Percentiles rank a stretch among this genome's conserved stretches.
Evolutionary conservation across 2,113 vertebrate species (phyloP).

Genomic region (Crypturellus undulatus): DNA sequence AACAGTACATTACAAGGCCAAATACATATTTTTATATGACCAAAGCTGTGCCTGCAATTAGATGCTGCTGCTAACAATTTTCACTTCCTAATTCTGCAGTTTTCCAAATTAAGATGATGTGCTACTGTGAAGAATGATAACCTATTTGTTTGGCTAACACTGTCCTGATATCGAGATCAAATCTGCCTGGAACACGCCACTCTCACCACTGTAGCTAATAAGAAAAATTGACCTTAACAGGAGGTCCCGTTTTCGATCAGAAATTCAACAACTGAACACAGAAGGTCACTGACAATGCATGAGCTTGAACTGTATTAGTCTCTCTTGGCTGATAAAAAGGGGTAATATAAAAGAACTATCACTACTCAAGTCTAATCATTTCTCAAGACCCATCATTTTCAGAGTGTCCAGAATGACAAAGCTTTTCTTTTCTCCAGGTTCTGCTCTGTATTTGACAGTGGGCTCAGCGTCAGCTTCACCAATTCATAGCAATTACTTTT

Average conservation of each 20-base stretch:
- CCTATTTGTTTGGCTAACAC: background rate
- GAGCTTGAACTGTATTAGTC: background rate
- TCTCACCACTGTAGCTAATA: background rate
- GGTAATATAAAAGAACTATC: background rate
- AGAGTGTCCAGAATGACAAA: background rate
- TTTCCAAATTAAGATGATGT: background rate
- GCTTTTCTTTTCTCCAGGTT: background rate
- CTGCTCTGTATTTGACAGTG: background rate
- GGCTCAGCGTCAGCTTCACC: background rate
- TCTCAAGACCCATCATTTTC: background rate
- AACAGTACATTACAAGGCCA: background rate
- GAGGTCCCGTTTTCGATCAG: background rate
- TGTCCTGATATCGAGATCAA: background rate
- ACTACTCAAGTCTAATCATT: slow-evolving; percentile 16
- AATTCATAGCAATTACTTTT: background rate
- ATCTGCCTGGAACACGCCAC: background rate
- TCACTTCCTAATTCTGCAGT: background rate
- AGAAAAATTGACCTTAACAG: background rate
- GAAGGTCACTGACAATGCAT: background rate
- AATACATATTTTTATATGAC: background rate
- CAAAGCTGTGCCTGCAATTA: background rate
- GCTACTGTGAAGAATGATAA: background rate
- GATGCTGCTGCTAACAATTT: background rate
- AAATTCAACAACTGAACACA: background rate
- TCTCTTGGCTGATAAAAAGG: background rate